phyloP scores from a whole-genome alignment of 2,113 vertebrate genomes.

The Panthera uncia region DNA sequence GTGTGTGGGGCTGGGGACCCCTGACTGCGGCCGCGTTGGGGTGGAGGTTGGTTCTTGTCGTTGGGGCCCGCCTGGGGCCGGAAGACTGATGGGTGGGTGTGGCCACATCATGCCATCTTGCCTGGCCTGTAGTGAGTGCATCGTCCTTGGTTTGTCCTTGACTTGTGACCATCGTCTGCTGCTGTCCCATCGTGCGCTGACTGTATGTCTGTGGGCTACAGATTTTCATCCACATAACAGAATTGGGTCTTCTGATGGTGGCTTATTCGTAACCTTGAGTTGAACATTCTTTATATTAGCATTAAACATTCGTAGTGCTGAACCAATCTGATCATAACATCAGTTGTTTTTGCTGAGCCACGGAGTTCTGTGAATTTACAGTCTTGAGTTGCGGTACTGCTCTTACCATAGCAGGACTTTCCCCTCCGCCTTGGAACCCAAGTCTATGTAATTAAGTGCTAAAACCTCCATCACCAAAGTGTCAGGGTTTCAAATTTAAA shows the following conservation, averaged over 20 bases:
- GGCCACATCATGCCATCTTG: accelerated
- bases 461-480: conserved; percentile 7
- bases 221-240: accelerated
- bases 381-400: neutral
- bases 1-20: neutral
- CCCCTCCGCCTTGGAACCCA: neutral
- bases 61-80: neutral
- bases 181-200: accelerated
- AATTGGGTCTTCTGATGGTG: accelerated
- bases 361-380: neutral
- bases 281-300: neutral
- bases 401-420: neutral
- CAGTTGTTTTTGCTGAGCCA: conserved; percentile 34
- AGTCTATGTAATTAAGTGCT: neutral
- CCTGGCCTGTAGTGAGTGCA: accelerated
- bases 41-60: neutral
- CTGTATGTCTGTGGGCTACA: accelerated
- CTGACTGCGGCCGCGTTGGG: too few species aligned
- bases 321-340: neutral
- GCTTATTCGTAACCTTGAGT: neutral
- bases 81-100: accelerated
- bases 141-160: too few species aligned
- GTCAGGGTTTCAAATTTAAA: conserved; percentile 17
- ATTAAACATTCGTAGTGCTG: neutral
- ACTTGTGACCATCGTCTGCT: accelerated